phyloP scores from a whole-genome alignment of 2,888 invertebrate species.

The Drosophila yooni region DNA sequence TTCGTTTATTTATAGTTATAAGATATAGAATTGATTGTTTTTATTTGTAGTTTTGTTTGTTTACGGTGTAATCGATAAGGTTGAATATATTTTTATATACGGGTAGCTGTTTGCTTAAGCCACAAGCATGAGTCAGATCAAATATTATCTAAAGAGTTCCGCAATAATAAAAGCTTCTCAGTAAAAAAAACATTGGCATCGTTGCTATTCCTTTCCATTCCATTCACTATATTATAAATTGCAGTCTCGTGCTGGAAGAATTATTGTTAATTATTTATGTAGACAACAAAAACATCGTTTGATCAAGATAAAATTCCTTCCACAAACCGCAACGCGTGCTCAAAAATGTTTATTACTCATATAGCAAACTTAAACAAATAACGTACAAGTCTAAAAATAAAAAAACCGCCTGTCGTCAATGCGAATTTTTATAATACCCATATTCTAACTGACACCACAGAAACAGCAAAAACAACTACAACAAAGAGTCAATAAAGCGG shows the following conservation, averaged over 20 bases:
- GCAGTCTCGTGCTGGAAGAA: conserved; percentile 26
- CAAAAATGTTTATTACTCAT: conserved; percentile 62
- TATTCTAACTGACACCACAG: conserved; percentile 33
- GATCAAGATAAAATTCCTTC: conserved; percentile 16
- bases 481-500: conserved; percentile 29
- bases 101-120: conserved; percentile 5
- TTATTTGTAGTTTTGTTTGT: neutral
- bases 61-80: conserved; percentile 32
- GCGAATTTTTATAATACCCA: conserved; percentile 11
- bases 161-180: neutral
- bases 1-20: conserved; percentile 22
- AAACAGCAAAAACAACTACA: conserved; percentile 3
- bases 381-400: conserved; percentile 7
- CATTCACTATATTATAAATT: neutral
- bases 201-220: neutral
- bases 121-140: conserved; percentile 17
- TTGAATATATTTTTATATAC: neutral
- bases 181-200: conserved; percentile 12
- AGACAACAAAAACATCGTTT: conserved; percentile 9
- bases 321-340: conserved; percentile 39
- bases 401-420: conserved; percentile 45
- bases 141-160: conserved; percentile 7
- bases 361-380: conserved; percentile 44
- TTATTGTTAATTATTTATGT: conserved; percentile 36
- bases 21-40: conserved; percentile 36